Base-by-base conservation (phyloP, 2,113 vertebrate species). In the Perca schrenkii region DNA sequence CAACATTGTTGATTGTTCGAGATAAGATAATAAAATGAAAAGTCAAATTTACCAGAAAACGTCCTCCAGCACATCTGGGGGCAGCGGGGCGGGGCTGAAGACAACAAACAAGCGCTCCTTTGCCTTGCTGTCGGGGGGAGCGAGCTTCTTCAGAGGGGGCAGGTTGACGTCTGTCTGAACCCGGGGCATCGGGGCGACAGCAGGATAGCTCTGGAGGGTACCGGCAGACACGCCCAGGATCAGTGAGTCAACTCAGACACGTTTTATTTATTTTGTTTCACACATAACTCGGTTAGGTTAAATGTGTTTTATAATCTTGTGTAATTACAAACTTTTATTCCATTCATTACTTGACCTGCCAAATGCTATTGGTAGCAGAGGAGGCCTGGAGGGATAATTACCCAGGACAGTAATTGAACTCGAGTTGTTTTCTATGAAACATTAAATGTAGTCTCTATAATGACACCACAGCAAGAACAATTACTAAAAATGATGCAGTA, bases 91-190 rank as follows among this genome's bases (percentile, higher is more conserved):
- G 49, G 98, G 98, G 92, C 96, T 97, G 86, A 99, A 99, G 66
- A 98, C 97, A 11, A 99, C 95, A 86, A 99, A 99, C 77, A 99
- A 95, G 69, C 98, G 97, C 95, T 99, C 98, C 89, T 97, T 98
- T 46, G 96, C 87, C 21, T 93, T 87, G 85, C 96, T 96, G 84
- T 99, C 98, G 25, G 94, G 84, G 1, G 96, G 93, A 4, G 95
- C 97, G 36, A 98, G 96, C 87, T 98, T 99, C 94, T 97, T 98
- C 54, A 80, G 95, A 14, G 97, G 84, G 1, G 98, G 98, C 74
- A 99, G 94, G 65, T 77, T 87, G 62, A 97, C 96, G 58, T 99
- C 98, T 1, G 97, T 97, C 93, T 99, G 98, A 28, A 98, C 89
- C 58, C 96, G 96, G 67, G 96, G 90, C 79, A 96, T 73, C 10